Percentiles rank a stretch among this genome's conserved stretches.
phyloP scores from a whole-genome alignment of 2,888 invertebrate genomes.

The Dendrolimus houi region DNA sequence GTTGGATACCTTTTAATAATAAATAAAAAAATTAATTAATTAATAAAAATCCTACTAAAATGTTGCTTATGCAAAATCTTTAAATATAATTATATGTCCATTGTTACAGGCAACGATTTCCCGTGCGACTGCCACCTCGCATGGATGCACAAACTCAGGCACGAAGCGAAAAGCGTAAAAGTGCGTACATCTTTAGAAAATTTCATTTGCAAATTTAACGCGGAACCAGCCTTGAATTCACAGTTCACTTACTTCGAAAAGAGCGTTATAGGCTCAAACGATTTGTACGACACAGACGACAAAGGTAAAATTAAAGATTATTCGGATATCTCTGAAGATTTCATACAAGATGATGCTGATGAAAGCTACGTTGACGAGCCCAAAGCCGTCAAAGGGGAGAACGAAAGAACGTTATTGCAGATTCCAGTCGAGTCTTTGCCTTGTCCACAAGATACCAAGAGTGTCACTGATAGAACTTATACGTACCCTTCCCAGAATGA shows the following conservation, averaged over 20 bases:
- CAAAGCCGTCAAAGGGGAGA: conserved; percentile 46
- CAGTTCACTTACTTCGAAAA: conserved; percentile 62
- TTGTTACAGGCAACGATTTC: conserved; percentile 87
- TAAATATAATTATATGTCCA: conserved; percentile 11
- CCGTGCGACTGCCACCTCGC: conserved; percentile 89
- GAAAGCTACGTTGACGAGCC: conserved; percentile 56
- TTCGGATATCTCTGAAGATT: conserved; percentile 47
- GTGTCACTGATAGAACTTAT: conserved; percentile 75
- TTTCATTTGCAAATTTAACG: conserved; percentile 82
- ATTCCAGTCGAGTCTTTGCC: conserved; percentile 76
- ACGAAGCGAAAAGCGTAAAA: conserved; percentile 84
- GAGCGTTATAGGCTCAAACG: conserved; percentile 50
- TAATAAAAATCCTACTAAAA: too few species aligned
- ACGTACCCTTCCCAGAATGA: conserved; percentile 77
- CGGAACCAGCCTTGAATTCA: conserved; percentile 49
- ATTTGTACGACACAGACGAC: conserved; percentile 49
- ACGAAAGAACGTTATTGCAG: conserved; percentile 68
- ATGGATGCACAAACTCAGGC: conserved; percentile 87
- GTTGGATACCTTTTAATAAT: too few species aligned
- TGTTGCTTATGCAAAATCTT: background rate
- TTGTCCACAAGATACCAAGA: conserved; percentile 78
- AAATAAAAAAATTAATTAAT: too few species aligned
- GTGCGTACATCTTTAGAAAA: conserved; percentile 83
- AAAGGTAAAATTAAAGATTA: conserved; percentile 53
- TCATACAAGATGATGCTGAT: conserved; percentile 58